A percentile compares a stretch with the other conserved stretches of the same genome.
Evolutionary conservation across 2,797 vertebrate genomes (phyloP).

Genomic region (Gadopsis marmoratus): DNA sequence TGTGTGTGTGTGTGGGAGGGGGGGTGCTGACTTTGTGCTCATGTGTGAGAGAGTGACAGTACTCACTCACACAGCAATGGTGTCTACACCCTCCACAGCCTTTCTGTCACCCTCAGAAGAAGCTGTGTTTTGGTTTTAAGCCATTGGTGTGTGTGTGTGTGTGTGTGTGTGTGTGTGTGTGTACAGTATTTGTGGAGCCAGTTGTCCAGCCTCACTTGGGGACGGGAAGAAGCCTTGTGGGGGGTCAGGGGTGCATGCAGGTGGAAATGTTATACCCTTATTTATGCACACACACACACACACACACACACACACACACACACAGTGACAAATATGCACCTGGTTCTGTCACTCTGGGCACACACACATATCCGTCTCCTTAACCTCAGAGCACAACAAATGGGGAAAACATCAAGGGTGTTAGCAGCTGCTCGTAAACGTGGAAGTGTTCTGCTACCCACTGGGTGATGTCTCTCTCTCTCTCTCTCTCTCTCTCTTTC

Average conservation of each 20-base stretch:
- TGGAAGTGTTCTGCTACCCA: slow-evolving; percentile 84
- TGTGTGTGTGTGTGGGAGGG: slow-evolving; percentile 11
- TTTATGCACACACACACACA: slow-evolving; percentile 56
- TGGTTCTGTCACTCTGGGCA: slow-evolving; percentile 78
- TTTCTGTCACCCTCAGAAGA: slow-evolving; percentile 58
- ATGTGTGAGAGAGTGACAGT: slow-evolving; percentile 3
- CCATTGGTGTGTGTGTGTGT: slow-evolving; percentile 27
- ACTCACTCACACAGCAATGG: neutral
- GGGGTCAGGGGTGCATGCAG: slow-evolving; percentile 73
- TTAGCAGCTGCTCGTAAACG: slow-evolving; percentile 90
- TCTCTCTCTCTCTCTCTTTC: slow-evolving; percentile 40
- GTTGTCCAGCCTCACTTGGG: slow-evolving; percentile 70
- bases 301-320: slow-evolving; percentile 38
- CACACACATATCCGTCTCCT: slow-evolving; percentile 60
- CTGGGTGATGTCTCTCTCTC: slow-evolving; percentile 77
- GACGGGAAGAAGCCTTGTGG: slow-evolving; percentile 55
- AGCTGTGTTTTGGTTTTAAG: slow-evolving; percentile 57
- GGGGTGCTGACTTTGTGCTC: neutral
- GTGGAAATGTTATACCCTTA: slow-evolving; percentile 78
- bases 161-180: slow-evolving; percentile 34
- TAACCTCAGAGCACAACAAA: slow-evolving; percentile 81
- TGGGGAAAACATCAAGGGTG: slow-evolving; percentile 87
- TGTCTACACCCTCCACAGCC: slow-evolving; percentile 15
- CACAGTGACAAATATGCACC: slow-evolving; percentile 73
- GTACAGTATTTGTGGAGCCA: slow-evolving; percentile 59